Conservation (phyloP, 2,797 vertebrate genomes). For the Remorina albescens region DNA sequence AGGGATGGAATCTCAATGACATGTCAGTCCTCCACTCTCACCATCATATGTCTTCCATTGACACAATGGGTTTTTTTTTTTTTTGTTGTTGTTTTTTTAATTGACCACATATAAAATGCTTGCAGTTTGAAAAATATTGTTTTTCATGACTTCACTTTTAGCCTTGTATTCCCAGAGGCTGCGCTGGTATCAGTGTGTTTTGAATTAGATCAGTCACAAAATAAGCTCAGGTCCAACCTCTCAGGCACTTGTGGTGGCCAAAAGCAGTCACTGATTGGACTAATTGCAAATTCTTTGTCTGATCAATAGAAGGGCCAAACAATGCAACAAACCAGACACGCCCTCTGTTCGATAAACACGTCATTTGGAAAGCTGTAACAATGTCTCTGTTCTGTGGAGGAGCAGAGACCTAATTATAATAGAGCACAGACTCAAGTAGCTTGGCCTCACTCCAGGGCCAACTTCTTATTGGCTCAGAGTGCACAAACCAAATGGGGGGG, state of each 20-base stretch:
- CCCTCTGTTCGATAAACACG: constrained; percentile 33
- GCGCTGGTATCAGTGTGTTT: constrained; percentile 54
- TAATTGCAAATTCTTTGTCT: constrained; percentile 27
- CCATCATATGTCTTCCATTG: constrained; percentile 63
- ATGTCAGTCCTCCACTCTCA: constrained; percentile 40
- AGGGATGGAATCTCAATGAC: constrained; percentile 51
- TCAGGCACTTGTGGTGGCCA: constrained; percentile 12
- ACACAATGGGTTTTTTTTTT: constrained; percentile 38
- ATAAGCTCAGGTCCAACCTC: constrained; percentile 20
- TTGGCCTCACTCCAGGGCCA: constrained; percentile 69
- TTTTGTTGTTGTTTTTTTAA: constrained; percentile 34
- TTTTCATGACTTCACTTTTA: constrained; percentile 61
- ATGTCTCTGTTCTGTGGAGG: constrained; percentile 53
- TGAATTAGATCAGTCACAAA: constrained; percentile 55
- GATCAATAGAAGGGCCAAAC: constrained; percentile 51
- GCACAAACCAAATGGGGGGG: constrained; percentile 60
- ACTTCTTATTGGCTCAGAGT: constrained; percentile 69
- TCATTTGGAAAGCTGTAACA: constrained; percentile 41
- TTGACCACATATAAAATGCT: constrained; percentile 54
- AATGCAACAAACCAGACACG: constrained; percentile 20
- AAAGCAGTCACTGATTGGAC: constrained; percentile 28
- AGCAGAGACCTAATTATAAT: constrained; percentile 74
- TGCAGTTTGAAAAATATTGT: constrained; percentile 52
- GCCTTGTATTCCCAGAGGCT: constrained; percentile 46
- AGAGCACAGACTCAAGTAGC: constrained; percentile 61